These are phyloP conservation scores for Eristalinus sepulchralis DNA, from an alignment of 2,888 invertebrate genomes.

Conservation along the genomic window DNA sequence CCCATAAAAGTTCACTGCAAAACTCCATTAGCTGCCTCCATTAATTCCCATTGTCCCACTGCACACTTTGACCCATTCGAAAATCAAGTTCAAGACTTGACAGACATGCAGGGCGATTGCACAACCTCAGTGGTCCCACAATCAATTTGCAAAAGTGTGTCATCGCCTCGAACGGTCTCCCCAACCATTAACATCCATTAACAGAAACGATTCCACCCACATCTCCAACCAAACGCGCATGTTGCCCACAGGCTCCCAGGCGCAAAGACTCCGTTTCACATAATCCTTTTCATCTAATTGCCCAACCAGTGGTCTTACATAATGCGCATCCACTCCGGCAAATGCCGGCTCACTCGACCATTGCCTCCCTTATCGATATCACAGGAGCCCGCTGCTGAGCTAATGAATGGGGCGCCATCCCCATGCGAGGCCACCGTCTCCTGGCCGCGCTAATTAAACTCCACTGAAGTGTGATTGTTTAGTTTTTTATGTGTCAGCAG, in stretches of 20 bases:
- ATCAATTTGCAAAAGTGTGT: background rate
- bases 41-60: too few relatives aligned
- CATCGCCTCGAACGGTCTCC: background rate
- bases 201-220: background rate
- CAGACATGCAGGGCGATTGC: too few relatives aligned
- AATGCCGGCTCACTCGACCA: background rate
- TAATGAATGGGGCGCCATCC: constrained; percentile 1
- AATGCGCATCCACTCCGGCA: background rate
- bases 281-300: background rate
- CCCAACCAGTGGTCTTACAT: background rate
- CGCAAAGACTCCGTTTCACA: background rate
- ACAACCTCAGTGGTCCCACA: background rate
- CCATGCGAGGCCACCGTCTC: background rate
- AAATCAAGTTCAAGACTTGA: too few relatives aligned
- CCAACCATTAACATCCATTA: background rate
- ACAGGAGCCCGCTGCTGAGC: background rate
- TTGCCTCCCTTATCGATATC: background rate
- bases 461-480: constrained; percentile 39
- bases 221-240: background rate
- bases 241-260: background rate
- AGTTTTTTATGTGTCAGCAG: constrained; percentile 24
- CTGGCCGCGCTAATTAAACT: constrained; percentile 27
- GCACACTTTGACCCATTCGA: too few relatives aligned
- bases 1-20: too few relatives aligned
- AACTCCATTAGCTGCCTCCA: too few relatives aligned